Conservation (phyloP, 2,113 vertebrate genomes). For the Marmota monax region DNA sequence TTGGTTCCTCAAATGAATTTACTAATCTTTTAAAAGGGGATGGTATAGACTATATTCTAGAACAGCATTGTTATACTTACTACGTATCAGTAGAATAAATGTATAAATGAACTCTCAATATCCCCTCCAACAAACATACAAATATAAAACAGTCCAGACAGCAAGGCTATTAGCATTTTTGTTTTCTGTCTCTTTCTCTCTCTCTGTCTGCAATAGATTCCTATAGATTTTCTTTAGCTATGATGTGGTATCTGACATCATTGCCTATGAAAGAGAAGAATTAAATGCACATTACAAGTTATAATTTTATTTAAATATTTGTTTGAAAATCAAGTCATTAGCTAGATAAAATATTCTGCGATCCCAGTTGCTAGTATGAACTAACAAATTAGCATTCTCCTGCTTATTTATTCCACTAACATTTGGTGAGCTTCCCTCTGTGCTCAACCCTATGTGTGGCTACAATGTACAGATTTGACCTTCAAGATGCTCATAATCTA, state of each 20-base stretch:
- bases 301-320: conserved; percentile 53
- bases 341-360: conserved; percentile 31
- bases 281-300: conserved; percentile 15
- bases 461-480: not conserved
- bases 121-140: not conserved
- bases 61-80: not conserved
- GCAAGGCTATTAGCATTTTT: not conserved
- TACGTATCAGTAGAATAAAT: not conserved
- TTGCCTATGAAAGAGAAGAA: not conserved
- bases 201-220: not conserved
- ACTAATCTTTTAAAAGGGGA: conserved; percentile 40
- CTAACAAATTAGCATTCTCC: conserved; percentile 28
- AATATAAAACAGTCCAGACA: not conserved
- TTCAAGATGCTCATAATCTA: not conserved
- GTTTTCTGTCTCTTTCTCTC: not conserved
- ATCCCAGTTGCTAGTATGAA: conserved; percentile 7
- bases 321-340: conserved; percentile 45
- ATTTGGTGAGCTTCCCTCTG: conserved; percentile 21
- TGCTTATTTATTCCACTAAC: conserved; percentile 6
- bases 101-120: not conserved
- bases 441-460: not conserved
- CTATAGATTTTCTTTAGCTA: not conserved
- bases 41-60: not conserved
- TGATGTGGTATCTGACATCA: not conserved
- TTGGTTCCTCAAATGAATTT: conserved; percentile 60